These are phyloP conservation scores for Mus musculus DNA, from an alignment of 2,113 vertebrate genomes.

Conservation along the genomic window GRCm39 chr5:25594501-25595000, in stretches of 20 bases:
- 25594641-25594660: background rate
- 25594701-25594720: background rate
- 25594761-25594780: background rate
- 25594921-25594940: background rate
- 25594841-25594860: background rate
- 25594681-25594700: background rate
- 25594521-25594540: background rate
- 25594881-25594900: background rate
- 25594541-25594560: background rate
- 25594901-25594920: background rate
- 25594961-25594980: background rate
- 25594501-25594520: background rate
- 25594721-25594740: background rate
- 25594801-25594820: background rate
- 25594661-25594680: background rate
- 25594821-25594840: background rate
- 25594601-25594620: background rate
- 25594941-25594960: background rate
- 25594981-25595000: too few relatives aligned
- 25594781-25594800: background rate
- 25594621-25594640: background rate
- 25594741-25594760: background rate
- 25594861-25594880: background rate
- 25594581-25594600: constrained; percentile 4
- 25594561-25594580: background rate